A percentile compares a stretch with the other conserved stretches of the same genome.
Conservation (phyloP, 37 sponge, comb jelly and placozoan species). For the Eunapius fragilis region DNA sequence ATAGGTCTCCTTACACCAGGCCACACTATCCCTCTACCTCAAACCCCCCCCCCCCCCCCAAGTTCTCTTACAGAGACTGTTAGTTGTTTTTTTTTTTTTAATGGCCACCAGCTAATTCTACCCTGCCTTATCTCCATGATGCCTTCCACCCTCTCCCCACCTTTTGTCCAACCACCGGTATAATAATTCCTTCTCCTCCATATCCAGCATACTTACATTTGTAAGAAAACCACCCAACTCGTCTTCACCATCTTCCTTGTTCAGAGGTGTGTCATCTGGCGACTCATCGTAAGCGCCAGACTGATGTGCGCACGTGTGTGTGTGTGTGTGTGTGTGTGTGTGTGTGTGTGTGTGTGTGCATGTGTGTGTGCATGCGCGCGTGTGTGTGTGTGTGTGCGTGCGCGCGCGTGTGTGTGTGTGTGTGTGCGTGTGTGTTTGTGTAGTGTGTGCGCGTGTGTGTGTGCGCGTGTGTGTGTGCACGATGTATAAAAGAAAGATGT, state of each 20-base stretch:
- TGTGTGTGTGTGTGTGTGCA: slow-evolving; percentile 20
- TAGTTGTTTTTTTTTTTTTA: too few relatives aligned
- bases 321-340: slow-evolving; percentile 51
- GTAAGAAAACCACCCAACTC: background rate
- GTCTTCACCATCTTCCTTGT: background rate
- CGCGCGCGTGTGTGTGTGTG: slow-evolving; percentile 5
- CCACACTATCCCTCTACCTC: too few relatives aligned
- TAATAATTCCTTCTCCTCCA: too few relatives aligned
- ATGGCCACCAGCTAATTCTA: too few relatives aligned
- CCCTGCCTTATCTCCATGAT: background rate
- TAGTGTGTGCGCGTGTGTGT: too few relatives aligned
- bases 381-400: background rate
- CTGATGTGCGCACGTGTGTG: background rate
- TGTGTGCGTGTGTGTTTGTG: background rate
- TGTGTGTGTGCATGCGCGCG: slow-evolving; percentile 1
- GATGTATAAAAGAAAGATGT: too few relatives aligned
- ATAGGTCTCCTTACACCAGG: too few relatives aligned
- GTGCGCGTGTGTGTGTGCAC: background rate
- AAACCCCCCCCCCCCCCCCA: background rate
- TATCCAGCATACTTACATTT: background rate
- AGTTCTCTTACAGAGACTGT: background rate
- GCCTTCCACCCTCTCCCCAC: background rate
- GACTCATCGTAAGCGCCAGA: background rate
- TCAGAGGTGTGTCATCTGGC: background rate
- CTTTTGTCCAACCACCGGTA: too few relatives aligned